phyloP scores from a whole-genome alignment of 2,888 invertebrate genomes.

The Cancer borealis region DNA sequence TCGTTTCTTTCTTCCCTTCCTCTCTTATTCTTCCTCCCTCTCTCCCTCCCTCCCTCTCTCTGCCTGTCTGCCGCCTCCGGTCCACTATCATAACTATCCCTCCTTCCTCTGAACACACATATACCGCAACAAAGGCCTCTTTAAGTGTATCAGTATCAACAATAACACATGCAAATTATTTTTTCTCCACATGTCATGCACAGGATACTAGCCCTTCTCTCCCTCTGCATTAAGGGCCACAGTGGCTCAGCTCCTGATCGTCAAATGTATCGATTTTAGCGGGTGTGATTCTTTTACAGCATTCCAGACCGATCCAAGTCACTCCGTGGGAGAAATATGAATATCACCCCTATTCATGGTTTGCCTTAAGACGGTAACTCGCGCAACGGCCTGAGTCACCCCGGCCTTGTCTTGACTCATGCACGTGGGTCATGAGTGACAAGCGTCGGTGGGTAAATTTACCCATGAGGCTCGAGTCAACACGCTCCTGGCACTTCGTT shows the following conservation, averaged over 20 bases:
- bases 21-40: neutral
- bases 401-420: conserved; percentile 65
- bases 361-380: conserved; percentile 46
- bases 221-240: neutral
- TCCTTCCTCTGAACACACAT: conserved; percentile 61
- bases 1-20: neutral
- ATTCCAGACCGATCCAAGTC: conserved; percentile 56
- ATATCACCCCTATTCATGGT: conserved; percentile 29
- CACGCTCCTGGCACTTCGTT: conserved; percentile 74
- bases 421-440: conserved; percentile 75
- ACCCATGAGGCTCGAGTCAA: conserved; percentile 73
- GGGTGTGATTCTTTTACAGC: conserved; percentile 57
- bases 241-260: conserved; percentile 42
- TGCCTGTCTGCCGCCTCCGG: conserved; percentile 39
- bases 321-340: neutral
- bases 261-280: conserved; percentile 71
- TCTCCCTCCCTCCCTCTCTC: neutral
- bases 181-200: conserved; percentile 25
- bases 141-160: conserved; percentile 68
- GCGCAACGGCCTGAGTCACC: neutral
- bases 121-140: conserved; percentile 62
- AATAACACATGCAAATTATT: conserved; percentile 67
- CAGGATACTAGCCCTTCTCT: conserved; percentile 29
- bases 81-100: conserved; percentile 54
- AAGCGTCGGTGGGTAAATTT: conserved; percentile 73